Evolutionary conservation across 2,797 vertebrate genomes (phyloP).

Genomic region (Urocyon cinereoargenteus): DNA sequence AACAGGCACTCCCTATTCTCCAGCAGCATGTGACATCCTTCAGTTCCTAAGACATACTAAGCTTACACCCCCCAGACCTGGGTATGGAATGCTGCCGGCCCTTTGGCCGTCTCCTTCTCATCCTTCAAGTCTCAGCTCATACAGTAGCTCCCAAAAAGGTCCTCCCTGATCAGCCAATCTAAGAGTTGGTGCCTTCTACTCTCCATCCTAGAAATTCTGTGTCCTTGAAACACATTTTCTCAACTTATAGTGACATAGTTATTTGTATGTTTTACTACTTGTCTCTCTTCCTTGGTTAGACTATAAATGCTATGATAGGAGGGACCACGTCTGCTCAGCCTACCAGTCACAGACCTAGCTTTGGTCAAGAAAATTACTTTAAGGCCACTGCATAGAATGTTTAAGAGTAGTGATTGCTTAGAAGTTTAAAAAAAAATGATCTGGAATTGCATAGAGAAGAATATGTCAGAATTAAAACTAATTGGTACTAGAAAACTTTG

Average conservation of each 20-base stretch:
- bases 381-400: background rate
- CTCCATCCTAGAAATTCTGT: background rate
- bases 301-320: background rate
- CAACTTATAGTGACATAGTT: background rate
- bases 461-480: background rate
- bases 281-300: background rate
- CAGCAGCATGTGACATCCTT: background rate
- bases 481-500: background rate
- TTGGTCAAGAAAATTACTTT: constrained; percentile 1
- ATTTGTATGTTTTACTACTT: background rate
- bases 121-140: background rate
- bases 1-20: background rate
- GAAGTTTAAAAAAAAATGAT: background rate
- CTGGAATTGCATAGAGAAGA: background rate
- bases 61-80: background rate
- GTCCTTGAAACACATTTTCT: background rate
- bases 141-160: background rate
- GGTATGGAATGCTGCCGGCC: background rate
- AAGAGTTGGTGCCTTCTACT: background rate
- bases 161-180: background rate
- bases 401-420: background rate
- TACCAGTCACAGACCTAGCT: background rate
- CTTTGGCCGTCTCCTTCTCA: background rate
- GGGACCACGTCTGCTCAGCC: background rate
- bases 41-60: background rate